Conservation (phyloP, 2,113 vertebrate genomes). For the Probosciger aterrimus region DNA sequence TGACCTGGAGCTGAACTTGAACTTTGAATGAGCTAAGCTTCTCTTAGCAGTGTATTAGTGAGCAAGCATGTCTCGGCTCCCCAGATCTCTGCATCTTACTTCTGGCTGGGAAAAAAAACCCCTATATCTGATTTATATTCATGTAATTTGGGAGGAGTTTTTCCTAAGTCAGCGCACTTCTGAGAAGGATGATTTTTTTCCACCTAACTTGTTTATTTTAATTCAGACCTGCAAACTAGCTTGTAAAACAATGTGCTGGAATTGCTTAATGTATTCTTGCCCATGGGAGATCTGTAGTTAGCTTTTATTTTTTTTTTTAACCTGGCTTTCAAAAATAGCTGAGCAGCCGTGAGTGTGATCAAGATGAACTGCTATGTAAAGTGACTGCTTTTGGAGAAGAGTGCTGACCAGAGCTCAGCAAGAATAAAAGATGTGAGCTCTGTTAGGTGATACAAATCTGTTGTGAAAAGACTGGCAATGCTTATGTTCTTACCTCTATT, state of each 20-base stretch:
- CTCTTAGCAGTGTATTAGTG: not conserved
- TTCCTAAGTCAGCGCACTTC: not conserved
- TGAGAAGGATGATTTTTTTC: accelerated
- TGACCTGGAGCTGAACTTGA: not conserved
- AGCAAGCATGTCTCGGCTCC: not conserved
- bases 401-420: not conserved
- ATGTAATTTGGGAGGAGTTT: not conserved
- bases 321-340: not conserved
- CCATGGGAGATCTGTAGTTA: not conserved
- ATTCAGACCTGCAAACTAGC: not conserved
- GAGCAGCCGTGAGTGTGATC: not conserved
- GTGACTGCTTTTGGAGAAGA: not conserved
- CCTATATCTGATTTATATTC: not conserved
- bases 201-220: not conserved
- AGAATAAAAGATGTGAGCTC: not conserved
- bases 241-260: not conserved
- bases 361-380: not conserved
- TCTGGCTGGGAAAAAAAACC: not conserved
- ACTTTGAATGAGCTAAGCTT: not conserved
- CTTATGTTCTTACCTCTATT: not conserved
- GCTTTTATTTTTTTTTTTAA: not conserved
- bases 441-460: not conserved
- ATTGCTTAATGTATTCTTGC: not conserved
- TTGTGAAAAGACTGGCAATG: not conserved
- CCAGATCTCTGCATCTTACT: not conserved